phyloP scores from a whole-genome alignment of 2,797 vertebrate species.

The Morus bassanus region DNA sequence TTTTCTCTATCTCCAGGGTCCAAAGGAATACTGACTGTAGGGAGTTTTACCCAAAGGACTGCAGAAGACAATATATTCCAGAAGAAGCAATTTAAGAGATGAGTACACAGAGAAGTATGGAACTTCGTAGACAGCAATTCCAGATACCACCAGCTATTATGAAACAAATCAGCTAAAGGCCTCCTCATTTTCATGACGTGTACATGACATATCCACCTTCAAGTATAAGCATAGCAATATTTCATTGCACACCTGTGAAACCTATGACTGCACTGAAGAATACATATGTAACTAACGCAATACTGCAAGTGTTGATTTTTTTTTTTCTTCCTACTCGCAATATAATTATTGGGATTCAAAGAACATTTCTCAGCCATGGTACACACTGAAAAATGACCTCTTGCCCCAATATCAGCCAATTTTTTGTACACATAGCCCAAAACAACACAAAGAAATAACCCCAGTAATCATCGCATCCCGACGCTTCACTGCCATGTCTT shows the following conservation, averaged over 20 bases:
- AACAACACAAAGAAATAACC: not conserved
- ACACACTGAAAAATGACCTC: not conserved
- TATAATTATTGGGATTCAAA: not conserved
- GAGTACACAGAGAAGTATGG: not conserved
- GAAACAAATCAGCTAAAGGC: not conserved
- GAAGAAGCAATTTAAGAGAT: not conserved
- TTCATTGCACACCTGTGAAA: not conserved
- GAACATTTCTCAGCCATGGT: not conserved
- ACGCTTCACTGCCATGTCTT: not conserved
- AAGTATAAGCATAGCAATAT: not conserved
- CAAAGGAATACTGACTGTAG: not conserved
- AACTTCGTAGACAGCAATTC: not conserved
- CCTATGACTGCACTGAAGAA: not conserved
- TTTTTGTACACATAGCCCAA: not conserved
- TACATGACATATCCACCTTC: not conserved
- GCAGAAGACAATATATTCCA: not conserved
- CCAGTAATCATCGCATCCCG: not conserved
- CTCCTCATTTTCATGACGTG: not conserved
- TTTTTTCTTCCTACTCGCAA: not conserved
- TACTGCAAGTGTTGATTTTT: not conserved
- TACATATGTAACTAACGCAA: not conserved
- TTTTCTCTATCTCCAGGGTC: not conserved
- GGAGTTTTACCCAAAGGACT: not conserved
- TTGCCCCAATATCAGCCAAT: not conserved
- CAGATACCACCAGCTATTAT: not conserved